A percentile compares a stretch with the other conserved stretches of the same genome.
Conservation (phyloP, 1,140 invertebrate species). For the Acromyrmex heyeri region DNA sequence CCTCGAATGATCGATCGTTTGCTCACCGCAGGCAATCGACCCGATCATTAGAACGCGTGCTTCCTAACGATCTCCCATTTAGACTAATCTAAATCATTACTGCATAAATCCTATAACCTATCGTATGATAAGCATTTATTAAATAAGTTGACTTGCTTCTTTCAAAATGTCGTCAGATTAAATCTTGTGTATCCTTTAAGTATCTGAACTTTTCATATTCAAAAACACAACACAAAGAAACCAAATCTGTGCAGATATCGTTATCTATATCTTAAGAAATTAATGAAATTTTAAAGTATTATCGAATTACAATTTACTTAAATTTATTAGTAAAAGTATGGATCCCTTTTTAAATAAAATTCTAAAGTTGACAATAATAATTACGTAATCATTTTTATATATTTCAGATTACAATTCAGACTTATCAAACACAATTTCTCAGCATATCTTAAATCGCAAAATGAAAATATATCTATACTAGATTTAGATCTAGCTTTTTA, state of each 20-base stretch:
- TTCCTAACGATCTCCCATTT: background rate
- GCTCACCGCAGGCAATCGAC: constrained; percentile 48
- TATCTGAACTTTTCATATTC: background rate
- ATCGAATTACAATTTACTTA: background rate
- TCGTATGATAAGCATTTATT: background rate
- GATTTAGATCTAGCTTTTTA: background rate
- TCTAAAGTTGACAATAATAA: background rate
- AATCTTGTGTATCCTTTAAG: background rate
- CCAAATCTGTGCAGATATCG: background rate
- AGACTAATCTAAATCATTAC: background rate
- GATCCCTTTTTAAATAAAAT: background rate
- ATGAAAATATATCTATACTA: background rate
- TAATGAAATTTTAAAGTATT: background rate
- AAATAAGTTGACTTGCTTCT: background rate
- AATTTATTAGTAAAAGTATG: background rate
- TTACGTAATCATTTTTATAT: background rate
- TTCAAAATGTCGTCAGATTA: background rate
- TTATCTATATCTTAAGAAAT: background rate
- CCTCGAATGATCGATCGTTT: constrained; percentile 63
- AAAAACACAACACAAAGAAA: background rate
- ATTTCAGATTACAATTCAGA: background rate
- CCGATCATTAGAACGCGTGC: background rate
- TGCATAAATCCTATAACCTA: background rate
- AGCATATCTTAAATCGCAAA: background rate
- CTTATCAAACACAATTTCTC: background rate